Evolutionary conservation across 2,888 invertebrate genomes (phyloP).

Genomic region (Sycophila texana): DNA sequence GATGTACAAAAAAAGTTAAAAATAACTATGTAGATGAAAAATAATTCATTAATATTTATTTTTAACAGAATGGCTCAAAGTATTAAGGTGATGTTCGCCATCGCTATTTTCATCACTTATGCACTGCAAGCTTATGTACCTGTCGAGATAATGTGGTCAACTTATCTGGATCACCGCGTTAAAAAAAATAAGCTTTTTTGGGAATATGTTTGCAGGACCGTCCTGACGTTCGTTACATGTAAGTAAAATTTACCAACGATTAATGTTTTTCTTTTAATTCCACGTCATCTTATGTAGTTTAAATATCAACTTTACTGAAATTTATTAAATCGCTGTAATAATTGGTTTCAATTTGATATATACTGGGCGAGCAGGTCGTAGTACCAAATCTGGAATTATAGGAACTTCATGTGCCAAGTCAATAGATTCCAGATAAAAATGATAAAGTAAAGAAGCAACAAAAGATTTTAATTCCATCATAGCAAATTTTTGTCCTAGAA

Average conservation of each 20-base stretch:
- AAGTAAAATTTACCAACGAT: conserved; percentile 69
- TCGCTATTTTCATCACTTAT: conserved; percentile 88
- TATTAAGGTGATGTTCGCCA: conserved; percentile 80
- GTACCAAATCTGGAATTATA: conserved; percentile 60
- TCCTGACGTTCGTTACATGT: conserved; percentile 81
- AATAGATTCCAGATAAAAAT: conserved; percentile 66
- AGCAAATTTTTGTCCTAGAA: conserved; percentile 64
- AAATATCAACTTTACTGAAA: no score
- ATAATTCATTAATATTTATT: conserved; percentile 46
- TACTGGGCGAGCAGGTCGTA: conserved; percentile 61
- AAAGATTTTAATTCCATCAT: conserved; percentile 67
- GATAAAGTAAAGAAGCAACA: conserved; percentile 61
- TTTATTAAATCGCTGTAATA: no score
- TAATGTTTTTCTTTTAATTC: no score
- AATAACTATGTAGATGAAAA: no score
- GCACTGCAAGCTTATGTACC: conserved; percentile 94
- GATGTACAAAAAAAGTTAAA: no score
- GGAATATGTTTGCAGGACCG: conserved; percentile 78
- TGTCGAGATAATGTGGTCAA: conserved; percentile 86
- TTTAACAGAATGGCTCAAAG: conserved; percentile 80
- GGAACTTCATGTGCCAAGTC: conserved; percentile 62
- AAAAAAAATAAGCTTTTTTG: conserved; percentile 73
- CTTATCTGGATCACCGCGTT: conserved; percentile 67
- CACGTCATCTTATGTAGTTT: no score
- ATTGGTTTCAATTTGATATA: conserved; percentile 60